phyloP scores from a whole-genome alignment of 2,888 invertebrate genomes.

The Branchipolynoe longqiensis region DNA sequence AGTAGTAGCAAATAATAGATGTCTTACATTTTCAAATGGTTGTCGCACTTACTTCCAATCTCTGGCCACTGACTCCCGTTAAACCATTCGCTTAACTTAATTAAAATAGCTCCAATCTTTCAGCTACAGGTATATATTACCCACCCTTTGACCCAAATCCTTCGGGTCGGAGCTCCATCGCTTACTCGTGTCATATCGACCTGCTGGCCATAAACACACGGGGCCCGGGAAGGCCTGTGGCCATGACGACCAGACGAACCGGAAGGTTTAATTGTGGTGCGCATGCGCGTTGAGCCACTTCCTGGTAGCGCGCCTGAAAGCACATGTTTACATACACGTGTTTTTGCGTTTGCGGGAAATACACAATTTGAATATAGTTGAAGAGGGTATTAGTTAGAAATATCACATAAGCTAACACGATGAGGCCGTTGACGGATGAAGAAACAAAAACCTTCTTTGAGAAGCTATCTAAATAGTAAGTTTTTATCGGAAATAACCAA shows the following conservation, averaged over 20 bases:
- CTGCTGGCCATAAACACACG: neutral
- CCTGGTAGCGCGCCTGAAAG: neutral
- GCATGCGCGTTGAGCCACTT: neutral
- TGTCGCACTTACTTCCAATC: too few relatives aligned
- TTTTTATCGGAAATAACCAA: constrained; percentile 6
- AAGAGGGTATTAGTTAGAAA: neutral
- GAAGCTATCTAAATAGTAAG: constrained; percentile 91
- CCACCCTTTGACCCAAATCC: too few relatives aligned
- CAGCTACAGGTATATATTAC: too few relatives aligned
- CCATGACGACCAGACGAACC: constrained; percentile 30
- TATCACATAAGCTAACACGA: constrained; percentile 79
- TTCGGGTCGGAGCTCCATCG: too few relatives aligned
- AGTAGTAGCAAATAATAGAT: too few relatives aligned
- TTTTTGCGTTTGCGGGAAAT: neutral
- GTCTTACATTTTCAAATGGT: too few relatives aligned
- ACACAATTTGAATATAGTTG: neutral
- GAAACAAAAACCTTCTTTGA: constrained; percentile 93
- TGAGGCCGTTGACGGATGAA: constrained; percentile 94
- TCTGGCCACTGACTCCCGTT: too few relatives aligned
- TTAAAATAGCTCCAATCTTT: neutral
- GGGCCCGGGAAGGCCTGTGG: constrained; percentile 24
- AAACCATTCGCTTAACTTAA: too few relatives aligned
- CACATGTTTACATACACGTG: neutral
- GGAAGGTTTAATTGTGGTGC: constrained; percentile 7
- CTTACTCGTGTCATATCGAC: too few relatives aligned